Evolutionary conservation across 2,888 invertebrate species (phyloP), one percentile per base, ranked within the genome.

Genomic region (Odontomyia ornata): DNA sequence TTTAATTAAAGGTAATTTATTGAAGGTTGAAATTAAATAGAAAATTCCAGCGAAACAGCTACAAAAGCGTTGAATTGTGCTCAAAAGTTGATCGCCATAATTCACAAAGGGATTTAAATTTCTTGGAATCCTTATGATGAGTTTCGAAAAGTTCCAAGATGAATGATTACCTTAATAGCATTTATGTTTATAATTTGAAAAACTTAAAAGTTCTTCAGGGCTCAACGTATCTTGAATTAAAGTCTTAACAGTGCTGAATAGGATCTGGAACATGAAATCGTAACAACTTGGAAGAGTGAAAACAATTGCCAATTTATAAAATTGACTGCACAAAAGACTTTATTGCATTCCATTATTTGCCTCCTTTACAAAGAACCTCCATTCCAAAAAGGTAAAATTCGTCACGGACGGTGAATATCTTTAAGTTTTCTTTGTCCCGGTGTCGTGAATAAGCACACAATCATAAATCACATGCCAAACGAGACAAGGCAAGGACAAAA

Each of bases 401-500:
- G 72, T 73, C 30, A 72, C 72, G 56, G 72, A 18, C 28, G 21
- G n/a, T 57, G 73, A 52, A 28, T 46, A 18, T 73, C 73, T 73
- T 60, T 21, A 60, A 73, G 30, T 73, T 56, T 72, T 21, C 36
- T 23, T 28, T 52, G 36, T 73, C 60, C 72, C 73, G 36, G n/a
- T 25, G 11, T 3, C 25, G 23, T 36, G 9, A 52, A 47, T 28
- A 18, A 27, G 52, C 52, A 27, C 30, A 27, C 60, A 9, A n/a
- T 56, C 76, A 76, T 76, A 76, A 76, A 76, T 76, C 76, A 76
- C 69, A 25, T 60, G 69, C 52, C 57, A 64, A 75, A 46, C 64
- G 76, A 69, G 57, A 73, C 60, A 30, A 36, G 36, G n/a, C 43
- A 57, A 73, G 21, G 60, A 73, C 57, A 28, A 72, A 23, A 72